Conservation (phyloP, 2,888 invertebrate species). For the Protophormia terraenovae region DNA sequence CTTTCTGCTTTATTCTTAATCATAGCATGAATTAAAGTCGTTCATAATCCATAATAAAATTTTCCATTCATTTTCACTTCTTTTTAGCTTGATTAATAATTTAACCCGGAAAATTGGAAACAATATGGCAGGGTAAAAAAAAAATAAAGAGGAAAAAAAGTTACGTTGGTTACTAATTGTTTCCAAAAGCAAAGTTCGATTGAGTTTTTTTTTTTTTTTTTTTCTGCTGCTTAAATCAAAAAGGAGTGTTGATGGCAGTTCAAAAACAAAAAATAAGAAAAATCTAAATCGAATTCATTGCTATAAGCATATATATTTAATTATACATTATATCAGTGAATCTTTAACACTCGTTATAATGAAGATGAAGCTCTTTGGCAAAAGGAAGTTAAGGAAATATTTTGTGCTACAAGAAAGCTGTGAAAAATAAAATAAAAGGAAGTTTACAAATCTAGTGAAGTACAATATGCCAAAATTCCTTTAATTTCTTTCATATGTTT, state of each 20-base stretch:
- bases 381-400: neutral
- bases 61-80: neutral
- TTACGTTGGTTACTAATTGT: conserved; percentile 54
- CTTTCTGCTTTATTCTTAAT: neutral
- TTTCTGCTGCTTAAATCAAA: neutral
- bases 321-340: conserved; percentile 41
- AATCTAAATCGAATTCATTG: conserved; percentile 24
- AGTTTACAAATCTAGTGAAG: neutral
- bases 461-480: neutral
- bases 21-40: neutral
- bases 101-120: conserved; percentile 67
- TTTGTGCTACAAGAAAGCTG: too few species aligned
- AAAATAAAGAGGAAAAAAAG: neutral
- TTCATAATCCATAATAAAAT: neutral
- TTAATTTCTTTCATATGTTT: neutral
- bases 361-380: neutral
- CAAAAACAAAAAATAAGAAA: conserved; percentile 23
- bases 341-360: conserved; percentile 37
- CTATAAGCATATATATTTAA: conserved; percentile 50
- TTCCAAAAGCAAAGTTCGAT: conserved; percentile 11
- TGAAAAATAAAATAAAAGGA: conserved; percentile 6
- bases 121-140: conserved; percentile 21
- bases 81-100: conserved; percentile 69
- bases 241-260: conserved; percentile 67
- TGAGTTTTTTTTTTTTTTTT: neutral